These are phyloP conservation scores for Orbicella faveolata DNA, from an alignment of 64 coral and sea anemone genomes.

Conservation along the genomic window DNA sequence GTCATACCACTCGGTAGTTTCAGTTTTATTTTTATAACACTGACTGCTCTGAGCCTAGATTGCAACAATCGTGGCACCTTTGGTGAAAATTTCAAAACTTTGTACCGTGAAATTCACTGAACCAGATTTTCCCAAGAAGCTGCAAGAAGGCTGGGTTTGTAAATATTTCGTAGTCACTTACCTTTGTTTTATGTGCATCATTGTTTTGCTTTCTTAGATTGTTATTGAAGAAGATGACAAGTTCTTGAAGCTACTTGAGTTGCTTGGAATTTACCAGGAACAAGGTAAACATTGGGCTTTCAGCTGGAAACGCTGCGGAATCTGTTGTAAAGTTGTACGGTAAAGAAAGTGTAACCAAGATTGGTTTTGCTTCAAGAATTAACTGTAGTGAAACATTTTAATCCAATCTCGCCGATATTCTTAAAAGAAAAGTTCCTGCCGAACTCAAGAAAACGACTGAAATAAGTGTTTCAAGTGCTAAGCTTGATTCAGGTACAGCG, in stretches of 20 bases:
- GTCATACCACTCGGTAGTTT: too few relatives aligned
- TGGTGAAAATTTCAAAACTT: not conserved
- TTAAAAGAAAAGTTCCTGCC: not conserved
- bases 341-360: too few relatives aligned
- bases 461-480: too few relatives aligned
- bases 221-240: constrained; percentile 96
- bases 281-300: constrained; percentile 52
- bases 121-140: too few relatives aligned
- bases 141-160: too few relatives aligned
- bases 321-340: not conserved
- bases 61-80: not conserved
- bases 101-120: not conserved
- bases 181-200: not conserved
- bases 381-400: too few relatives aligned
- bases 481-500: too few relatives aligned
- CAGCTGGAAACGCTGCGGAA: not conserved
- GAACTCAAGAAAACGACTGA: not conserved
- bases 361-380: too few relatives aligned
- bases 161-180: not conserved
- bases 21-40: too few relatives aligned
- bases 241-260: constrained; percentile 86
- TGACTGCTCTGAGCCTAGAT: too few relatives aligned
- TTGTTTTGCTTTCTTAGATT: constrained; percentile 55
- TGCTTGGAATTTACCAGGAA: constrained; percentile 82
- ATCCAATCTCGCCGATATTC: not conserved